phyloP scores from a whole-genome alignment of 2,113 vertebrate species.

The Calypte anna region DNA sequence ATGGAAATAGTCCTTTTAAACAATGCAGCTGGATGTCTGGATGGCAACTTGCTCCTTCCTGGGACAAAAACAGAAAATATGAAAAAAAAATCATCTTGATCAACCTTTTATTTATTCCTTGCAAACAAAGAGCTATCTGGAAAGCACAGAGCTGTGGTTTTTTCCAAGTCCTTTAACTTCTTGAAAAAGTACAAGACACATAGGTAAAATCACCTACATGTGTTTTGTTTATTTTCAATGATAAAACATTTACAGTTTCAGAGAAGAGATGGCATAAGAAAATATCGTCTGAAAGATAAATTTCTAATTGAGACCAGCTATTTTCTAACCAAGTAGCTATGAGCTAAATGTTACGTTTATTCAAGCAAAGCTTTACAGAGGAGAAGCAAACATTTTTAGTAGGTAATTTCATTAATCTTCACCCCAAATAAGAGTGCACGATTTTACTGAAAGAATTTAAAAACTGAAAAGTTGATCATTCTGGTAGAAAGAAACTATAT shows the following conservation, averaged over 20 bases:
- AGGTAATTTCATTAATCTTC: not conserved
- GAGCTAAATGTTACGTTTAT: not conserved
- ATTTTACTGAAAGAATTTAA: not conserved
- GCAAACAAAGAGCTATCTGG: not conserved
- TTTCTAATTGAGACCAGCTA: not conserved
- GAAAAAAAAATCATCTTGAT: not conserved
- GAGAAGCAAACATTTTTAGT: not conserved
- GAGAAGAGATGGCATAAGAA: not conserved
- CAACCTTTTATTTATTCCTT: not conserved
- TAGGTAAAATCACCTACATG: not conserved
- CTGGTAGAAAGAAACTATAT: not conserved
- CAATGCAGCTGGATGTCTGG: not conserved
- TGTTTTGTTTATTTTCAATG: not conserved
- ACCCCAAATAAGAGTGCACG: not conserved
- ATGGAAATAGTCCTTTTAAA: not conserved
- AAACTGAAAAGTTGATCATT: not conserved
- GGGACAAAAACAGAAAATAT: not conserved
- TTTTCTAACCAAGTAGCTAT: not conserved
- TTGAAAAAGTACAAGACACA: not conserved
- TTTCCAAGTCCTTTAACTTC: not conserved
- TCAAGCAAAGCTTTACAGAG: not conserved
- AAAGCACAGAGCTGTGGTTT: not conserved
- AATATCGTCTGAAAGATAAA: not conserved
- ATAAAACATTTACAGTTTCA: not conserved
- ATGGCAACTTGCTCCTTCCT: not conserved